Percentiles rank a stretch among this genome's conserved stretches.
phyloP scores from a whole-genome alignment of 23 tunicate genomes.

The Aplidium turbinatum region DNA sequence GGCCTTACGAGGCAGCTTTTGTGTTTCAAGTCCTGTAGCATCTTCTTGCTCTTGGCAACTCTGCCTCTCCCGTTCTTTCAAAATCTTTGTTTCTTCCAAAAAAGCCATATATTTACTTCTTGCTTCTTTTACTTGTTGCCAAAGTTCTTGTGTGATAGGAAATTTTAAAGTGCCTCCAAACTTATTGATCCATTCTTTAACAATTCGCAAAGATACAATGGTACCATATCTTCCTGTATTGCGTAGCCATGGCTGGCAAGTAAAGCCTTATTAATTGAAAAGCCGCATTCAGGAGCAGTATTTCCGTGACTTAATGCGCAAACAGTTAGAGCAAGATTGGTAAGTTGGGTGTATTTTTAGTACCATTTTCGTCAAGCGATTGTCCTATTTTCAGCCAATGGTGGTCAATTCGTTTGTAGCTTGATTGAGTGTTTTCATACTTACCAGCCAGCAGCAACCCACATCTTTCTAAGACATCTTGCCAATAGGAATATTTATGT shows the following conservation, averaged over 20 bases:
- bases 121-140: neutral
- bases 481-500: neutral
- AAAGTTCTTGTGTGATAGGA: neutral
- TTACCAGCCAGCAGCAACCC: neutral
- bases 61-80: neutral
- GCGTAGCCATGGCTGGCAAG: slow-evolving; percentile 1
- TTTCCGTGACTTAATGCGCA: neutral
- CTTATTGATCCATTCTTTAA: neutral
- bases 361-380: neutral
- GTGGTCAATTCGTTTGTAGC: slow-evolving; percentile 5
- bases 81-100: neutral
- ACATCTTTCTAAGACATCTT: neutral
- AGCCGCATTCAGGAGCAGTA: neutral
- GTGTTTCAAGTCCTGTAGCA: neutral
- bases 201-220: no score
- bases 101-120: neutral
- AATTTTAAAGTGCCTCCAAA: slow-evolving; percentile 2
- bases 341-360: neutral
- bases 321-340: neutral
- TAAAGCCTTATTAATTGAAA: slow-evolving; percentile 5
- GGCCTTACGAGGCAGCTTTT: slow-evolving; percentile 10
- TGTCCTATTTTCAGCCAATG: neutral
- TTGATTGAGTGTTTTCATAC: neutral
- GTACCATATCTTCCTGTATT: neutral
- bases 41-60: slow-evolving; percentile 8